Conservation (phyloP, 1,140 invertebrate genomes). For the Armadillidium nasatum region DNA sequence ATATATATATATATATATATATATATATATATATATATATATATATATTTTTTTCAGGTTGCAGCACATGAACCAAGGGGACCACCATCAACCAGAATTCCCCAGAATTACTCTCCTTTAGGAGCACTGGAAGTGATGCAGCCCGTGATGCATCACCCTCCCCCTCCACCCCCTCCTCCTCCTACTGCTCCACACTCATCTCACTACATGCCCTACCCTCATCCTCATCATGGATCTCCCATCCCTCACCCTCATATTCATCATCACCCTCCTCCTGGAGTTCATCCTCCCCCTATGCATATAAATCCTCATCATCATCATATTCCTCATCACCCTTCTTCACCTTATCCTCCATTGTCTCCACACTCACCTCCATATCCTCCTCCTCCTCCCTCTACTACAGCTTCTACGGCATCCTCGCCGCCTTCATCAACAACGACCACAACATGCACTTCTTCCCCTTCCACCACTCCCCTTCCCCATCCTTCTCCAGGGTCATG, state of each 20-base stretch:
- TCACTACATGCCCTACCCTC: slow-evolving; percentile 23
- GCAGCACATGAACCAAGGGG: slow-evolving; percentile 27
- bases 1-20: too few relatives aligned
- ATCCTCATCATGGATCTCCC: slow-evolving; percentile 24
- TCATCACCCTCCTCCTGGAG: slow-evolving; percentile 18
- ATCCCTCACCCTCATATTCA: slow-evolving; percentile 25
- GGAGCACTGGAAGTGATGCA: slow-evolving; percentile 81
- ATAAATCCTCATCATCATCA: slow-evolving; percentile 29
- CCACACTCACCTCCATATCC: not conserved
- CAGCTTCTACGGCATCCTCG: not conserved
- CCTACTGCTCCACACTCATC: slow-evolving; percentile 18
- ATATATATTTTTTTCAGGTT: not conserved
- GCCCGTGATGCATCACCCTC: slow-evolving; percentile 51
- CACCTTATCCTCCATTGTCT: slow-evolving; percentile 16
- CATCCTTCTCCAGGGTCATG: not conserved
- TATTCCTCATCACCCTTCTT: slow-evolving; percentile 9
- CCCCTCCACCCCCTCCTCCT: slow-evolving; percentile 23
- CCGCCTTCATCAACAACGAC: not conserved
- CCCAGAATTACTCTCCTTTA: slow-evolving; percentile 64
- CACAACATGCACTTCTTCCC: not conserved
- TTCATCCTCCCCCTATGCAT: slow-evolving; percentile 30
- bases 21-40: too few relatives aligned
- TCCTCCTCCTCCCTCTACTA: not conserved
- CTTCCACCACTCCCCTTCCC: not conserved
- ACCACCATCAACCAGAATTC: slow-evolving; percentile 25